A percentile compares a stretch with the other conserved stretches of the same genome.
Evolutionary conservation across 2,888 invertebrate genomes (phyloP).

Genomic region (Aphelenchoides bicaudatus): DNA sequence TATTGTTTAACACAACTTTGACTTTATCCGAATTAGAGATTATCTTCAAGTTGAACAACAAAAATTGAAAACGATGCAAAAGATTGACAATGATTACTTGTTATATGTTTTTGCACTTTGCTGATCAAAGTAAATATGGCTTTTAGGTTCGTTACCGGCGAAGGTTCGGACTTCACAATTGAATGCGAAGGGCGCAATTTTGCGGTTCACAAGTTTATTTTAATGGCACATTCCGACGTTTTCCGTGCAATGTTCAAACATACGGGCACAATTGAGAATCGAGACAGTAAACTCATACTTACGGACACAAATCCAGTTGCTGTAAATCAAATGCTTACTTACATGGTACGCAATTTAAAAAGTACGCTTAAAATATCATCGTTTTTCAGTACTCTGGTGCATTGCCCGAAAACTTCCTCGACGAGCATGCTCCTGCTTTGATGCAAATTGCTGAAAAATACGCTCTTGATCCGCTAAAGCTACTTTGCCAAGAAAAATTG

Average conservation of each 20-base stretch:
- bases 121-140: too few relatives aligned
- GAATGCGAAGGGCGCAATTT: constrained; percentile 38
- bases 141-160: constrained; percentile 42
- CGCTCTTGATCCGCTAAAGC: constrained; percentile 52
- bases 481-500: constrained; percentile 49
- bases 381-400: constrained; percentile 36
- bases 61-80: too few relatives aligned
- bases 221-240: constrained; percentile 57
- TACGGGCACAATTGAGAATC: constrained; percentile 38
- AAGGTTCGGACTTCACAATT: constrained; percentile 52
- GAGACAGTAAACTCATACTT: constrained; percentile 31
- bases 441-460: constrained; percentile 60
- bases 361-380: constrained; percentile 13
- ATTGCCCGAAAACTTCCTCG: constrained; percentile 33
- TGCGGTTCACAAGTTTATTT: constrained; percentile 53
- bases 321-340: constrained; percentile 49
- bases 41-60: too few relatives aligned
- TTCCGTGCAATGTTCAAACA: constrained; percentile 58
- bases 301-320: constrained; percentile 43
- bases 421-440: constrained; percentile 39
- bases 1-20: too few relatives aligned
- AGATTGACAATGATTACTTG: too few relatives aligned
- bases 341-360: too few relatives aligned
- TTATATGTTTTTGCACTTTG: too few relatives aligned
- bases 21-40: too few relatives aligned